Evolutionary conservation across 53 echinoderm and acorn worm genomes (phyloP).

Genomic region (Crossaster papposus): DNA sequence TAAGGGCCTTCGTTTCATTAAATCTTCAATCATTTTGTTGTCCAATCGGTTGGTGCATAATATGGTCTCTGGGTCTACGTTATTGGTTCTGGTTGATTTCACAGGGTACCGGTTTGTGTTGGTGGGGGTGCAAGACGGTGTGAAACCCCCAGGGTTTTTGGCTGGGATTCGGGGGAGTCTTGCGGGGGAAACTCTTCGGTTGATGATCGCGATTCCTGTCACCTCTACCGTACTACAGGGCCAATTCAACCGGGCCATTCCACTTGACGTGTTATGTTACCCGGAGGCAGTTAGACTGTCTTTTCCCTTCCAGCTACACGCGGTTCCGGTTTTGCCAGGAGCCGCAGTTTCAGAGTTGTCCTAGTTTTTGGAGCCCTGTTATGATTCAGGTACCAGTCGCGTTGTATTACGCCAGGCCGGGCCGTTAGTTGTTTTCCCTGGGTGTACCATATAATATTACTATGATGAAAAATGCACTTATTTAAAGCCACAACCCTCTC

Average conservation of each 20-base stretch:
- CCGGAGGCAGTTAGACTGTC: neutral
- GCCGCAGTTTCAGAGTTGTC: neutral
- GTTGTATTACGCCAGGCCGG: neutral
- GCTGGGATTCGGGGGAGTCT: neutral
- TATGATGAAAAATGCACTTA: neutral
- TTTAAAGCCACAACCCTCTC: neutral
- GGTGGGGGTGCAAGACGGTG: neutral
- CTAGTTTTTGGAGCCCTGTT: neutral
- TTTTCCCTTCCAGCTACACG: neutral
- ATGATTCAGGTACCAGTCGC: neutral
- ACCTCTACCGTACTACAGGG: neutral
- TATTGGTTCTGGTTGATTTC: slow-evolving; percentile 1
- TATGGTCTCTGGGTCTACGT: neutral
- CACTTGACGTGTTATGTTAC: slow-evolving; percentile 19
- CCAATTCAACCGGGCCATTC: neutral
- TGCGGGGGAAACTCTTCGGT: neutral
- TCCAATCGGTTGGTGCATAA: neutral
- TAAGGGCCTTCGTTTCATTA: slow-evolving; percentile 24
- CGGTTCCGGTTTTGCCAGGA: neutral
- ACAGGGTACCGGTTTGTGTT: neutral
- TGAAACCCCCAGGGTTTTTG: neutral
- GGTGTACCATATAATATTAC: neutral
- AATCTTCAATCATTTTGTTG: slow-evolving; percentile 15
- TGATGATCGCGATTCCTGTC: neutral
- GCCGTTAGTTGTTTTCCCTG: neutral